Percentiles rank a stretch among this genome's conserved stretches.
Conservation (phyloP, 2,797 vertebrate genomes). For the Poeciliopsis turneri region DNA sequence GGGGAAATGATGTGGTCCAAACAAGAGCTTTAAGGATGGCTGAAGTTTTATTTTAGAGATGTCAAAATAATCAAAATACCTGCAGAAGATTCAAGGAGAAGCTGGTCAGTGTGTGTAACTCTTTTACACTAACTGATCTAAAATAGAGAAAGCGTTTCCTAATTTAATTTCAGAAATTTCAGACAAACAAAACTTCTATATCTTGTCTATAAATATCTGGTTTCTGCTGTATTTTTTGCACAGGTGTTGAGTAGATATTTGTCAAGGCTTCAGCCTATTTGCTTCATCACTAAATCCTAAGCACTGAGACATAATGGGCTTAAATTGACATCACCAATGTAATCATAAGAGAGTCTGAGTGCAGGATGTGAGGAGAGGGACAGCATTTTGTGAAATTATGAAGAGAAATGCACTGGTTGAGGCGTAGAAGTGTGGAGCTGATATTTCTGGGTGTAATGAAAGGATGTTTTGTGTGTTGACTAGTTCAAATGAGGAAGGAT, state of each 20-base stretch:
- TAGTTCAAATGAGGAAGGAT: background rate
- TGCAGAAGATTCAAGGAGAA: background rate
- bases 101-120: background rate
- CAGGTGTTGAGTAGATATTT: conserved; percentile 9
- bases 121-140: background rate
- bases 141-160: background rate
- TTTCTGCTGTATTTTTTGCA: background rate
- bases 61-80: background rate
- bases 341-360: conserved; percentile 36
- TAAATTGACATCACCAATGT: conserved; percentile 33
- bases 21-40: conserved; percentile 27
- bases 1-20: conserved; percentile 60
- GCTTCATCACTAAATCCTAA: conserved; percentile 6
- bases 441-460: conserved; percentile 3
- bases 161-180: background rate
- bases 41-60: background rate
- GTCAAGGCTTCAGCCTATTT: conserved; percentile 16
- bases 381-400: conserved; percentile 31
- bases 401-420: conserved; percentile 4
- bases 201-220: background rate
- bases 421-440: conserved; percentile 4
- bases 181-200: background rate
- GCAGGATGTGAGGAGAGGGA: conserved; percentile 15
- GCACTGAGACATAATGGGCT: conserved; percentile 27
- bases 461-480: background rate